Evolutionary conservation across 1,140 invertebrate genomes (phyloP), one percentile per base, ranked within the genome.

Genomic region (Babylonia areolata): DNA sequence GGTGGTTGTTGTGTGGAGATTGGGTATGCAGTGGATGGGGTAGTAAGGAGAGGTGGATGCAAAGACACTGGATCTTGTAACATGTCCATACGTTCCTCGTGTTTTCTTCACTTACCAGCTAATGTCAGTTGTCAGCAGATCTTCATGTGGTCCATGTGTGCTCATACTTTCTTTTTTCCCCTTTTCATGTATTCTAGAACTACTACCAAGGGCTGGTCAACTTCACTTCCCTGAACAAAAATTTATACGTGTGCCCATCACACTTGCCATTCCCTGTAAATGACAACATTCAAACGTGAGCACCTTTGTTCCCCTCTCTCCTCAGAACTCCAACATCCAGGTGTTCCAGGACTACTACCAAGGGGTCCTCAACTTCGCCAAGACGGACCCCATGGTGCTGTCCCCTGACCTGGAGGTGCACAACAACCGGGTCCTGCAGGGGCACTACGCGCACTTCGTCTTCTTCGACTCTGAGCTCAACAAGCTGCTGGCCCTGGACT

Each of bases 401-500:
- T 69, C 83, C 69, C 20, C 69, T 11, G 54, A 80, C 75, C 81
- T 75, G 5, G 51, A 80, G 23, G 58, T 77, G 0, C 88, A 90
- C 20, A 79, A 90, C 3, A n/a, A 77, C 31, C 87, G 85, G 51
- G 85, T 90, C 28, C 42, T 80, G 6, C 39, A 84, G 40, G 90
- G 84, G 9, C 23, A 84, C 20, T 90, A 90, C 69, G 87, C 84
- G 28, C 88, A 79, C 31, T 85, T 91, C 6, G 87, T 54, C 42
- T 89, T 87, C 11, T 15, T 39, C 58, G 86, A 86, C 73, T 83
- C 87, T 12, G 51, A 46, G 0, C 71, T 89, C 31, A 85, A 86
- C 33, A 71, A 81, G 0, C 37, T 69, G 81, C 78, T 54, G 17
- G n/a, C 73, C 0, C 82, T 87, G 5, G 77, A 87, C 77, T 90